Conservation (phyloP, 2,113 vertebrate genomes). For the Tylochromis polylepis region DNA sequence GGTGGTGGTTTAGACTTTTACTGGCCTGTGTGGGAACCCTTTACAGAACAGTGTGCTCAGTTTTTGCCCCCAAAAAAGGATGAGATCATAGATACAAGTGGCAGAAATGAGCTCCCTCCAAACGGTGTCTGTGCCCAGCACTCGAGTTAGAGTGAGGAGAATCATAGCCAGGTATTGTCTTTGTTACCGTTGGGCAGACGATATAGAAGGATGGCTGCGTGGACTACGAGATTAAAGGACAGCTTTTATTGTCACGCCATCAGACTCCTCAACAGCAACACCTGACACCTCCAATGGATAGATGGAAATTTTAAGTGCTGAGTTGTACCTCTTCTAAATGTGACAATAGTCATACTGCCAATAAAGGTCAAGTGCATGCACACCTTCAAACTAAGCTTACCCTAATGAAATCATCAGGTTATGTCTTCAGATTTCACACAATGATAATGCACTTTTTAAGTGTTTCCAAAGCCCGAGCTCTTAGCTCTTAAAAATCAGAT, state of each 20-base stretch:
- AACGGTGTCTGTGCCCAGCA: background rate
- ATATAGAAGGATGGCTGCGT: background rate
- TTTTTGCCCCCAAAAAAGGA: background rate
- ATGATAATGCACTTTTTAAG: background rate
- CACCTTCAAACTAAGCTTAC: background rate
- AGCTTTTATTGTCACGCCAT: background rate
- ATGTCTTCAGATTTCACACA: background rate
- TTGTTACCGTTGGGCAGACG: background rate
- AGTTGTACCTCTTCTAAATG: background rate
- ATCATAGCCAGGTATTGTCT: background rate
- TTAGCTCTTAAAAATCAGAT: background rate
- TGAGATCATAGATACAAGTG: background rate
- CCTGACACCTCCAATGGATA: background rate
- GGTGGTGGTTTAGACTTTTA: background rate
- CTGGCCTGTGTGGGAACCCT: background rate
- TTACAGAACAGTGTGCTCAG: background rate
- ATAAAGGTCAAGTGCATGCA: background rate
- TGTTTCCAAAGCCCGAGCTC: background rate
- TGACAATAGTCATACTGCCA: background rate
- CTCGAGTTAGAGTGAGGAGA: background rate
- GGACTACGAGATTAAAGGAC: background rate
- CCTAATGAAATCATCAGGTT: background rate
- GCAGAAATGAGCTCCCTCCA: background rate
- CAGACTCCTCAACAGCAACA: background rate
- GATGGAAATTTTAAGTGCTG: background rate